Base-by-base conservation (phyloP, 2,113 vertebrate species). In the Cyrtonyx montezumae region DNA sequence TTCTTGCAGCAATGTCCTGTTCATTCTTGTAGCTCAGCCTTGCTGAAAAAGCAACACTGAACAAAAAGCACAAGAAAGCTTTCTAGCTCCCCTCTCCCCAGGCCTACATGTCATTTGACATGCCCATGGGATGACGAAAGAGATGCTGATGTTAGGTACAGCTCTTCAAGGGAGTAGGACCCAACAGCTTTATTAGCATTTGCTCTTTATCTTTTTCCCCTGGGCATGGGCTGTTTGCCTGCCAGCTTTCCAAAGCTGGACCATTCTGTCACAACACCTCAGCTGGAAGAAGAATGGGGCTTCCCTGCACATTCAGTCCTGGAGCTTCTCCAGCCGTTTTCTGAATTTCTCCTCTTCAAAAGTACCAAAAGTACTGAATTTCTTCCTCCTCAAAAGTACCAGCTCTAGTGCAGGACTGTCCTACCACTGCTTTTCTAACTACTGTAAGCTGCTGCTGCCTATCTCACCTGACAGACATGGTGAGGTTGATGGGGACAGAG, bases 241-340 rank as follows among this genome's bases (percentile, higher is more conserved):
- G 67, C 66, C 79, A 86, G 79, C 53, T 93, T 62, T 26, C 42
- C 2, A 0, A 67, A 86, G 53, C 77, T 71, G 80, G 62, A 55
- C 86, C 1, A 2, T 76, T n/a, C 66, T 13, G 5, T 79, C 83
- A 81, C 69, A 87, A 37, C 32, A 71, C 62, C 76, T 91, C 73
- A 0, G 3, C 66, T 87, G 83, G 93, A 79, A 83, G 28, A 40
- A 96, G 66, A 95, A 87, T 1, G 19, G 85, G 77, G 59, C 93
- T 95, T 88, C 62, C 79, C 73, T 95, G 90, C 90, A 85, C 91
- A 51, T 94, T 93, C 0, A 9, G 88, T 59, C 30, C 59, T 86
- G 93, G 69, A 93, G 9, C 7, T 16, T 53, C 65, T 90, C 85
- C 85, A 95, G 77, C 87, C 84, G 67, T 79, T 94, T 95, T 93